These are phyloP conservation scores for Nipponia nippon DNA, from an alignment of 2,113 vertebrate species.

Conservation along the genomic window DNA sequence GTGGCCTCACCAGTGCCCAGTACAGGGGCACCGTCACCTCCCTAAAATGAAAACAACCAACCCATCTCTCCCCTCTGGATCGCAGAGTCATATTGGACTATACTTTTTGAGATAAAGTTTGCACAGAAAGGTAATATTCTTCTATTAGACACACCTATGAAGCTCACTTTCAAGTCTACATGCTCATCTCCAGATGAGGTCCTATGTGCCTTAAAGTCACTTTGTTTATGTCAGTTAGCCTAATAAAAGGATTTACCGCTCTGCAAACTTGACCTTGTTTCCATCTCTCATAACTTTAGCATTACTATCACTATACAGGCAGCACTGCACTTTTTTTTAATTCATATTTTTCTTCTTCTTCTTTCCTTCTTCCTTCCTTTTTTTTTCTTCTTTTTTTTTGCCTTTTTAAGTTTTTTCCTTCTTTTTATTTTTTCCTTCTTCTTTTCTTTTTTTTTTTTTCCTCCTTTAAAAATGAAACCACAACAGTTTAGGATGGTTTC, in stretches of 20 bases:
- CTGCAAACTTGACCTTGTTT: not conserved
- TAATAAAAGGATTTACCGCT: not conserved
- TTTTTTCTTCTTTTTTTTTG: too few species aligned
- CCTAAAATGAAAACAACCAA: not conserved
- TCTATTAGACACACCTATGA: not conserved
- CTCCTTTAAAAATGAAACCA: not conserved
- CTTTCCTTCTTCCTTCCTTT: too few species aligned
- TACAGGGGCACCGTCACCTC: too few species aligned
- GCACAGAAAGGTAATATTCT: not conserved
- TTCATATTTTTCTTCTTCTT: too few species aligned
- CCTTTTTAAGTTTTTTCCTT: too few species aligned
- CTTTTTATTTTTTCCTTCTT: not conserved
- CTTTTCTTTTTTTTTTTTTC: too few species aligned
- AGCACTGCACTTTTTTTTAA: not conserved
- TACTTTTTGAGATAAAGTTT: not conserved
- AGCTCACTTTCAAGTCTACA: not conserved
- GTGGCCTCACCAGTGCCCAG: too few species aligned
- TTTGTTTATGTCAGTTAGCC: not conserved
- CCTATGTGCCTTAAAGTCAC: not conserved
- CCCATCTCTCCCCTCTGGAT: not conserved
- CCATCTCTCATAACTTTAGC: not conserved
- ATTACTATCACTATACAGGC: not conserved
- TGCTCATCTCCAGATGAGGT: not conserved
- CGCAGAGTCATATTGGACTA: not conserved
- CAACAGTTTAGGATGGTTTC: not conserved